Conservation (phyloP, 2,888 invertebrate genomes). For the Acanthosepion lycidas region DNA sequence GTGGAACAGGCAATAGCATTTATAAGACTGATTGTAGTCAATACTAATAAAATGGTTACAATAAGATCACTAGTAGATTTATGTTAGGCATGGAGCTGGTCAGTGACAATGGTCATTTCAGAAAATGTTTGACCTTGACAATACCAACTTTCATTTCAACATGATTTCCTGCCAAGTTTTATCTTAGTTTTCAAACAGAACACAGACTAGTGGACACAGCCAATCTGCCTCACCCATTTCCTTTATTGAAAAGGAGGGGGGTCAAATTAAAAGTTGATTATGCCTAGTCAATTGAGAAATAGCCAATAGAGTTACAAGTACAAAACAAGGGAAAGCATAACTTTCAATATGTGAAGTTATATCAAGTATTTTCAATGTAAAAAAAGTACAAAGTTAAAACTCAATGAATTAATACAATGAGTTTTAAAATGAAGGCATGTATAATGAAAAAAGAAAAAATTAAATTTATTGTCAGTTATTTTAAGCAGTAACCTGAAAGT, state of each 20-base stretch:
- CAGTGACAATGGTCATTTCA: not conserved
- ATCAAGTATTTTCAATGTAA: too few relatives aligned
- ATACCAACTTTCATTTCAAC: not conserved
- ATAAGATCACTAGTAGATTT: too few relatives aligned
- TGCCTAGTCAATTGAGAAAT: not conserved
- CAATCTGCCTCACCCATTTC: not conserved
- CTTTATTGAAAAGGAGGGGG: not conserved
- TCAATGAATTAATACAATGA: too few relatives aligned
- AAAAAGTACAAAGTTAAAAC: too few relatives aligned
- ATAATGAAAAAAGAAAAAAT: too few relatives aligned
- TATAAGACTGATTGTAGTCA: too few relatives aligned
- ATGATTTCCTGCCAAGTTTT: constrained; percentile 37
- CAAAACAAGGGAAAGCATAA: not conserved
- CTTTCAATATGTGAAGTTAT: not conserved
- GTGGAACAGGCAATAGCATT: too few relatives aligned
- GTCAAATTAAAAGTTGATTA: not conserved
- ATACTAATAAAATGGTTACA: too few relatives aligned
- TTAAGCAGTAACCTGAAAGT: too few relatives aligned
- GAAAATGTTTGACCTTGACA: not conserved
- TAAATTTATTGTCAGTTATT: too few relatives aligned
- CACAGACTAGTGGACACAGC: not conserved
- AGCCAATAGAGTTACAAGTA: not conserved
- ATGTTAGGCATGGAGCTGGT: not conserved
- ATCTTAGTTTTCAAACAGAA: not conserved
- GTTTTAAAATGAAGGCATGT: too few relatives aligned